Percentiles rank a stretch among this genome's conserved stretches.
Evolutionary conservation across 2,113 vertebrate species (phyloP).

Genomic region (Oncorhynchus gorbuscha): DNA sequence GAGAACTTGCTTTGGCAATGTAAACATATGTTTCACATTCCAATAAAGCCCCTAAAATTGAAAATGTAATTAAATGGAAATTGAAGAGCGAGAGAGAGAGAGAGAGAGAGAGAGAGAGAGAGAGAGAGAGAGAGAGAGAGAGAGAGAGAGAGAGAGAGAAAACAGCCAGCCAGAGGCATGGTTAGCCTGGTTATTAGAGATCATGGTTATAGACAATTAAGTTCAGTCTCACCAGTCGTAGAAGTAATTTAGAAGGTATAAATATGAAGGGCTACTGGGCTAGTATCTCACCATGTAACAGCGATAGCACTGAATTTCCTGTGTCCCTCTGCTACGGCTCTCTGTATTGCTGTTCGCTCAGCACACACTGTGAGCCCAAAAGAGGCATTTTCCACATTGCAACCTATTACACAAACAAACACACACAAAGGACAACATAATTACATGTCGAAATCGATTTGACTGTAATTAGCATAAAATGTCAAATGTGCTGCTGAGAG

Average conservation of each 20-base stretch:
- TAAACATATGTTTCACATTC: no score
- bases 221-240: neutral
- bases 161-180: constrained; percentile 41
- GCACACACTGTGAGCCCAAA: constrained; percentile 84
- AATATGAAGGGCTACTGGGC: no score
- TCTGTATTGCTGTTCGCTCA: constrained; percentile 81
- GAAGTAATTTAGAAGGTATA: no score
- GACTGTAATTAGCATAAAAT: neutral
- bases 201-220: neutral
- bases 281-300: constrained; percentile 77
- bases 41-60: no score
- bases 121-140: no score
- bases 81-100: no score
- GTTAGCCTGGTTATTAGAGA: neutral
- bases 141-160: neutral
- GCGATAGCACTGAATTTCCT: constrained; percentile 85
- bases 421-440: neutral
- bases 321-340: constrained; percentile 87
- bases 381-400: constrained; percentile 89
- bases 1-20: no score
- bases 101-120: no score
- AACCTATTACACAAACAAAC: constrained; percentile 73
- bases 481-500: neutral
- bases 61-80: no score
- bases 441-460: neutral